phyloP scores from a whole-genome alignment of 2,113 vertebrate genomes.

The Oreocharis arfaki region DNA sequence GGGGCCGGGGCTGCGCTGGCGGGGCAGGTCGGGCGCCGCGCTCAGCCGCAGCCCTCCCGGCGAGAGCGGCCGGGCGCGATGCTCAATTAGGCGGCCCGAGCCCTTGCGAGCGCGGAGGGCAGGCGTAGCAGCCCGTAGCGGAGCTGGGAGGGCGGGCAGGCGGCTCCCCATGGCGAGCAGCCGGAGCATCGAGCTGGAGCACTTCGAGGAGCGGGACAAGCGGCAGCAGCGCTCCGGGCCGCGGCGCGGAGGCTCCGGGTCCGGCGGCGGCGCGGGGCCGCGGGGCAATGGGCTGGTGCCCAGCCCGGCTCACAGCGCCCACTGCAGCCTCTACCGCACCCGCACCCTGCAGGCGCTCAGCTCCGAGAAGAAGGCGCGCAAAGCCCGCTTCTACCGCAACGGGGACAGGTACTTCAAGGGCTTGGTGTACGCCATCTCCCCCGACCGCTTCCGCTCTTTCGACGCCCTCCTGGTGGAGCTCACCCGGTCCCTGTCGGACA shows the following conservation, averaged over 20 bases:
- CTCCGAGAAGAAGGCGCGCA: conserved; percentile 91
- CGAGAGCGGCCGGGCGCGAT: not conserved
- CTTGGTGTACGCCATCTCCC: conserved; percentile 90
- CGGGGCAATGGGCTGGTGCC: conserved; percentile 85
- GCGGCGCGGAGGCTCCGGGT: conserved; percentile 72
- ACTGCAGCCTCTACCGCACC: conserved; percentile 96
- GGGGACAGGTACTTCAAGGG: conserved; percentile 97
- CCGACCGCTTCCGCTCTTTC: conserved; percentile 91
- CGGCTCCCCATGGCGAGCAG: conserved; percentile 75
- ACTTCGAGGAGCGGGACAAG: conserved; percentile 93
- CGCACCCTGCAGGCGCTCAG: conserved; percentile 95
- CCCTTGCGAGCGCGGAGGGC: not conserved
- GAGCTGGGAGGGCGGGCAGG: not conserved
- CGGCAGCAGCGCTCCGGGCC: conserved; percentile 73
- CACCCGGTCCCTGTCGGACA: conserved; percentile 91
- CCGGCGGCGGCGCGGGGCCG: conserved; percentile 72
- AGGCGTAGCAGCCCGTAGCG: not conserved
- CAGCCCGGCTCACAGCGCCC: conserved; percentile 96
- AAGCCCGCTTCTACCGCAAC: conserved; percentile 95
- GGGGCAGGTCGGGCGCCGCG: not conserved
- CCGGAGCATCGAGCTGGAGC: conserved; percentile 91
- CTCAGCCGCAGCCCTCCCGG: not conserved
- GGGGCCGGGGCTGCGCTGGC: not conserved
- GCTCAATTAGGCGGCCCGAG: not conserved
- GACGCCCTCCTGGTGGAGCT: conserved; percentile 94